Evolutionary conservation across 2,113 vertebrate genomes (phyloP).

Genomic region (Microtus richardsoni): DNA sequence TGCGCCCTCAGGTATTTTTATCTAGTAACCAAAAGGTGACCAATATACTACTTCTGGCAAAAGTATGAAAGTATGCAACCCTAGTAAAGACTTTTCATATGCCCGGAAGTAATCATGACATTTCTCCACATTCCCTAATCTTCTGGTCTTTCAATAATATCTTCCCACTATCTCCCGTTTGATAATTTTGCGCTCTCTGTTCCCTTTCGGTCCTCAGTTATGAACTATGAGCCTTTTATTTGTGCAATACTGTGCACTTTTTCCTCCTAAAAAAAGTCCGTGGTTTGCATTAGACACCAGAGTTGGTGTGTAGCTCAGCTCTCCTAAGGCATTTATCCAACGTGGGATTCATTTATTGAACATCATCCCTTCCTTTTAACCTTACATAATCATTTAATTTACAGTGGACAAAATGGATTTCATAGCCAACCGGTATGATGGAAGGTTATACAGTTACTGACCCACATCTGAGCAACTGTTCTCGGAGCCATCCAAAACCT

Average conservation of each 20-base stretch:
- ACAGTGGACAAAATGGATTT: conserved; percentile 43
- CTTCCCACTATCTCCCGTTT: not conserved
- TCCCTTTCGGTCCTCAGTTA: not conserved
- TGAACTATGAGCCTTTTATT: not conserved
- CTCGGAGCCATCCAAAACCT: not conserved
- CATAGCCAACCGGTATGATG: not conserved
- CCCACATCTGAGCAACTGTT: conserved; percentile 35
- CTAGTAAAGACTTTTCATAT: not conserved
- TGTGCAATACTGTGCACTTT: not conserved
- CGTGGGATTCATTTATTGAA: conserved; percentile 43
- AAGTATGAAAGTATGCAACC: not conserved
- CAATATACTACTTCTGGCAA: not conserved
- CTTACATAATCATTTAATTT: conserved; percentile 61
- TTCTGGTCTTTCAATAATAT: not conserved
- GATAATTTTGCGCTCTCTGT: not conserved
- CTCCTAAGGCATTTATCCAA: not conserved
- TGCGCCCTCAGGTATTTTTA: not conserved
- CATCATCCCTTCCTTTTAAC: conserved; percentile 45
- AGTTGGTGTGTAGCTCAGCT: not conserved
- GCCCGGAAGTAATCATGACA: not conserved
- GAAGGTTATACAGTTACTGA: not conserved
- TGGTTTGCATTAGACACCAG: not conserved
- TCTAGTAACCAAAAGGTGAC: not conserved
- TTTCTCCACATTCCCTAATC: not conserved
- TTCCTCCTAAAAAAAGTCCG: not conserved